Evolutionary conservation across 2,113 vertebrate genomes (phyloP).

Genomic region (Strix uralensis): DNA sequence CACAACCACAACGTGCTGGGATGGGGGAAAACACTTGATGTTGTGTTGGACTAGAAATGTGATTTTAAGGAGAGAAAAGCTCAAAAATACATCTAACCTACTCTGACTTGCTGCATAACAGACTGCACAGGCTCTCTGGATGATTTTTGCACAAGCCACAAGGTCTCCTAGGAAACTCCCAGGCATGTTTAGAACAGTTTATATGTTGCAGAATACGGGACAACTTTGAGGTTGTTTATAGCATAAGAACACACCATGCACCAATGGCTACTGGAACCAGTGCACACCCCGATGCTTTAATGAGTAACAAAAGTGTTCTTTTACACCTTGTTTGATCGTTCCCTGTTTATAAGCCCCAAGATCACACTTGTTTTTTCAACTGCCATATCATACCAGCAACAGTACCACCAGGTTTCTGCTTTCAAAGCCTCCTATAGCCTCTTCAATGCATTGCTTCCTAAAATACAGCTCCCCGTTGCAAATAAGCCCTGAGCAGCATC

Average conservation of each 20-base stretch:
- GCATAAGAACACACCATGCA: fast-evolving
- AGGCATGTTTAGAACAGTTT: fast-evolving
- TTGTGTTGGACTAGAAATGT: neutral
- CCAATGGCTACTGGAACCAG: neutral
- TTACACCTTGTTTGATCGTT: neutral
- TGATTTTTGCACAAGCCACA: neutral
- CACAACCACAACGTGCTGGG: neutral
- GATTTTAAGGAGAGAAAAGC: neutral
- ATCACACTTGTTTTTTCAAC: neutral
- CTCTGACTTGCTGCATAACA: fast-evolving
- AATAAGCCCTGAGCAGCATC: neutral
- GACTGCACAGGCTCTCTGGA: neutral
- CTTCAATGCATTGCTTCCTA: neutral
- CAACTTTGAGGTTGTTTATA: neutral
- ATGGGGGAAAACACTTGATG: neutral
- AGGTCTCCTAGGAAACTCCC: neutral
- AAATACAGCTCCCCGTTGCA: neutral
- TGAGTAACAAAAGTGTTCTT: neutral
- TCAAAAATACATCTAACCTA: fast-evolving
- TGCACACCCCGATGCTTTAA: neutral
- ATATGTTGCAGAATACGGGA: fast-evolving
- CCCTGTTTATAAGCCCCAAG: neutral
- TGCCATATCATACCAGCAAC: neutral
- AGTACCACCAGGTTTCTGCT: neutral
- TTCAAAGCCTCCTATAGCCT: neutral